Base-by-base conservation (phyloP, 2,113 vertebrate genomes). In the Pomatostomus ruficeps region DNA sequence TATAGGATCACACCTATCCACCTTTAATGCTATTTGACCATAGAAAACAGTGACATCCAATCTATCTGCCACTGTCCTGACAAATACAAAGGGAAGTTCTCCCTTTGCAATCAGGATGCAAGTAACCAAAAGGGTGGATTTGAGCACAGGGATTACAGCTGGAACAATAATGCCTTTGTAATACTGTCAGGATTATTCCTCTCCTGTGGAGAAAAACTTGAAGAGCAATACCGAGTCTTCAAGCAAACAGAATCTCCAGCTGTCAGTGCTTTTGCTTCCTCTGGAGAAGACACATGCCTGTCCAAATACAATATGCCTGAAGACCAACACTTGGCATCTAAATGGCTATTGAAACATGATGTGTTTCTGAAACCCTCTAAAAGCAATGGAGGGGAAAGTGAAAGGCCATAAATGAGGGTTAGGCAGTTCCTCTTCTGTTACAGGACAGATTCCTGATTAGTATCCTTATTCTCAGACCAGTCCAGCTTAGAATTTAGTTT, bases 141-240 rank as follows among this genome's bases (percentile, higher is more conserved):
- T 95, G 92, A 92, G 76, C 65, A 48, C 3, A 14, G 81, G 81
- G 91, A 97, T 97, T 97, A 97, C 84, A 92, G 81, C 66, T 46
- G 51, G 89, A 90, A 95, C 91, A 93, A 88, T 94, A 96, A 96
- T 93, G 86, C 77, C 75, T 96, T 93, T 94, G 89, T 97, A 93
- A 96, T 95, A 75, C 84, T 88, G 68, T 84, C 4, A 12, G 93
- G 93, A 96, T 97, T 97, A 95, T 96, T 96, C 42, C 74, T 80
- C 86, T 97, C 89, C 95, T 2, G 12, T 85, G 72, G 88, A 95
- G 78, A 77, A 94, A 95, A 96, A 84, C 87, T 91, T 95, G 68
- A 91, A 94, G 80, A 96, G 77, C 73, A 93, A 62, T 51, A 90
- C 79, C 4, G 20, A 89, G 46, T 91, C 93, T 82, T 95, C 93